These are phyloP conservation scores for Drosophila lowei DNA, from an alignment of 1,140 invertebrate genomes.

Conservation along the genomic window DNA sequence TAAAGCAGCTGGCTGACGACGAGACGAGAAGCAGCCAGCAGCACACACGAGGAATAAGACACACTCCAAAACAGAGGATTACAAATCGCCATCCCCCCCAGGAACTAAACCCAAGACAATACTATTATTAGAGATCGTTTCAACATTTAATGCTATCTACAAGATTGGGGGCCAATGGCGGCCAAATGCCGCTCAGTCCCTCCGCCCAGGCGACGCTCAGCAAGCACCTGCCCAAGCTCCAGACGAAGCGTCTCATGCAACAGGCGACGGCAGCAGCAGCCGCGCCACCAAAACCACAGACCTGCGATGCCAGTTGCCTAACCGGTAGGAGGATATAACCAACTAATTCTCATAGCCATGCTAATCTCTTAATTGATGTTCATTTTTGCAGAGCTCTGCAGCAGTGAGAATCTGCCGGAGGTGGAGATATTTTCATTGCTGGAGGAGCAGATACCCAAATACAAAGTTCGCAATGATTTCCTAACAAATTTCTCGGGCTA, in stretches of 20 bases:
- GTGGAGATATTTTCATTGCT: slow-evolving; percentile 97
- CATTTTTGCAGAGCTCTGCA: slow-evolving; percentile 90
- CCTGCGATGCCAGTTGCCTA: slow-evolving; percentile 71
- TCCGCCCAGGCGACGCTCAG: slow-evolving; percentile 80
- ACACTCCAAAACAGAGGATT: background rate
- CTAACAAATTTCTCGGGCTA: slow-evolving; percentile 97
- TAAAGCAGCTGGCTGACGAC: slow-evolving; percentile 10
- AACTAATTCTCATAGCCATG: slow-evolving; percentile 2
- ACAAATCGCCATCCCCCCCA: background rate
- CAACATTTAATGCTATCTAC: slow-evolving; percentile 74
- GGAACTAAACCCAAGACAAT: slow-evolving; percentile 16
- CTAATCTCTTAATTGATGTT: slow-evolving; percentile 43
- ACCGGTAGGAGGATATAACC: slow-evolving; percentile 49
- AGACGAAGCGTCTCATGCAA: slow-evolving; percentile 75
- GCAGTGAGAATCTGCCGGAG: slow-evolving; percentile 92
- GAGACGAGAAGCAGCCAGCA: slow-evolving; percentile 13
- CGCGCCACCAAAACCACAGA: slow-evolving; percentile 56
- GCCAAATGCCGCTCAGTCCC: slow-evolving; percentile 75
- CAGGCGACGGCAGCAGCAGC: slow-evolving; percentile 30
- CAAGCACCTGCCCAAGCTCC: slow-evolving; percentile 78
- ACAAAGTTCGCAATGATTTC: slow-evolving; percentile 95
- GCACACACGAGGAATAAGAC: slow-evolving; percentile 14
- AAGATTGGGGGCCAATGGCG: slow-evolving; percentile 73
- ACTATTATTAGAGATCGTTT: slow-evolving; percentile 29
- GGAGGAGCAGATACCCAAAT: slow-evolving; percentile 97